Conservation (phyloP, 2,888 invertebrate species). For the Ferrisia virgata region DNA sequence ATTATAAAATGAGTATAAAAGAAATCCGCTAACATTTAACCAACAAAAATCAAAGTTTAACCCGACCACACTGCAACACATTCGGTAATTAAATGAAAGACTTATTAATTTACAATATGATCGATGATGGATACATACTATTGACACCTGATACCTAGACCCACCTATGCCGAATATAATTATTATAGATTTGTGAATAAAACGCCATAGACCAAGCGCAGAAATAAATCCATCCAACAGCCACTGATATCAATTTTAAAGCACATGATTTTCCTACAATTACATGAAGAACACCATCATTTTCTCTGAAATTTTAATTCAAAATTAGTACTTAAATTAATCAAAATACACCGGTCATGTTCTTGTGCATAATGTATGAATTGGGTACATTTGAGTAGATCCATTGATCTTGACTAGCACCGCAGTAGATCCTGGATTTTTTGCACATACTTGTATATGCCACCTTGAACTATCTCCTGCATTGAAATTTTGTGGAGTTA, state of each 20-base stretch:
- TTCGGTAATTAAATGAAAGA: too few relatives aligned
- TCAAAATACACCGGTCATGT: not conserved
- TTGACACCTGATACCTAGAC: not conserved
- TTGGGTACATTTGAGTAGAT: too few relatives aligned
- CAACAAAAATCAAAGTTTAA: slow-evolving; percentile 93
- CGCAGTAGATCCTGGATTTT: not conserved
- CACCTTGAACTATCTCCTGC: not conserved
- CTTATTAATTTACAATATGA: too few relatives aligned
- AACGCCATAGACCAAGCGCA: slow-evolving; percentile 97
- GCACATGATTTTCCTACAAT: slow-evolving; percentile 69
- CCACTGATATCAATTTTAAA: slow-evolving; percentile 68
- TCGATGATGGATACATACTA: too few relatives aligned
- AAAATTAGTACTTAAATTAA: not conserved
- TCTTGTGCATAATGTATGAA: too few relatives aligned
- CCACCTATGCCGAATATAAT: slow-evolving; percentile 81
- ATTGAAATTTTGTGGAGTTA: not conserved
- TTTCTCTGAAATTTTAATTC: slow-evolving; percentile 58
- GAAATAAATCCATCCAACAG: slow-evolving; percentile 99
- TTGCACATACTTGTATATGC: not conserved
- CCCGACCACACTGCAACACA: slow-evolving; percentile 88
- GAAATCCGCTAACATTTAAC: slow-evolving; percentile 88
- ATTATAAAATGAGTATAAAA: slow-evolving; percentile 89
- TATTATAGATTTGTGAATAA: slow-evolving; percentile 93
- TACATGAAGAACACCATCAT: slow-evolving; percentile 70
- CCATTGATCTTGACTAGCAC: not conserved